These are phyloP conservation scores for Ecliptopera silaceata DNA, from an alignment of 2,888 invertebrate species.

Conservation along the genomic window DNA sequence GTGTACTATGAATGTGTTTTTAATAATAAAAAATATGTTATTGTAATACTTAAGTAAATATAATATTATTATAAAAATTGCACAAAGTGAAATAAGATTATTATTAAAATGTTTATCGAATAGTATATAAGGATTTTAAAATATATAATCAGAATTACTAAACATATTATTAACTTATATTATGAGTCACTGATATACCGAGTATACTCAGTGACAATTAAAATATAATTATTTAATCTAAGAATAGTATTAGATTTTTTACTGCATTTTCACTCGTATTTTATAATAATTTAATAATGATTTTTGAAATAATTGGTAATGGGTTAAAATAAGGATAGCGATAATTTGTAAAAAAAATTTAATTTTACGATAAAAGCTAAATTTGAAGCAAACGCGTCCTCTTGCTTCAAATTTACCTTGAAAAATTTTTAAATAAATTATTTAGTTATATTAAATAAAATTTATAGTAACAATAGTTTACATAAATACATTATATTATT, in stretches of 20 bases:
- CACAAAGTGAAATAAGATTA: constrained; percentile 60
- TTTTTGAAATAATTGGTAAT: background rate
- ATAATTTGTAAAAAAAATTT: background rate
- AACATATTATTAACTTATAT: background rate
- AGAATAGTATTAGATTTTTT: constrained; percentile 46
- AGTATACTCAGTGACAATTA: background rate
- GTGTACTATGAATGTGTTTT: constrained; percentile 61
- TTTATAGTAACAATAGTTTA: too few species aligned
- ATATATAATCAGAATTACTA: constrained; percentile 12
- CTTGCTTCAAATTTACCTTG: constrained; percentile 64
- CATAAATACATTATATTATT: too few species aligned
- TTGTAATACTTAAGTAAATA: background rate
- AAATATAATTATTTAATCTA: constrained; percentile 3
- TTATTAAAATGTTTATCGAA: background rate
- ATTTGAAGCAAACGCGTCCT: constrained; percentile 75
- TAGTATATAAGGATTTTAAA: background rate
- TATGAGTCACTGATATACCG: background rate
- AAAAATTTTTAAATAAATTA: background rate
- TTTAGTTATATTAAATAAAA: background rate
- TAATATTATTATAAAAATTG: constrained; percentile 49
- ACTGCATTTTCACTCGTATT: constrained; percentile 69
- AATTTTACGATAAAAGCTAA: constrained; percentile 34
- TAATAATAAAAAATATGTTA: background rate
- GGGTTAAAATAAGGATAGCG: background rate
- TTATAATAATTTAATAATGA: background rate